These are phyloP conservation scores for Corythoichthys haematopterus DNA, from an alignment of 2,113 vertebrate genomes.

Conservation along the genomic window DNA sequence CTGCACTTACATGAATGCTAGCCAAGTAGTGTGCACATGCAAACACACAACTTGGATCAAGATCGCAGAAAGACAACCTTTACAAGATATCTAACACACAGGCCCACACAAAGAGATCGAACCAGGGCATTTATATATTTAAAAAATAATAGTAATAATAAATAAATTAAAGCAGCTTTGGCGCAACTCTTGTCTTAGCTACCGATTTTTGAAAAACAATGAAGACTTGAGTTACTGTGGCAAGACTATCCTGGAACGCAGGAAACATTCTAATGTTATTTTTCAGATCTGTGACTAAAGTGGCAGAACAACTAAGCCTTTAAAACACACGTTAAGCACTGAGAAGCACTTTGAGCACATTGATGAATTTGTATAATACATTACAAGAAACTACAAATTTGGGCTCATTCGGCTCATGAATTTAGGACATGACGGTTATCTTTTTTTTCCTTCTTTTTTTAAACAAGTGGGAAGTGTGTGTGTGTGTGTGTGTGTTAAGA, in stretches of 20 bases:
- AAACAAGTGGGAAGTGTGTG: slow-evolving; percentile 17
- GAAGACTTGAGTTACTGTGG: slow-evolving; percentile 24
- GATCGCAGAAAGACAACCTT: slow-evolving; percentile 19
- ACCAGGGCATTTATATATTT: slow-evolving; percentile 9
- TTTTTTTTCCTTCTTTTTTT: slow-evolving; percentile 36
- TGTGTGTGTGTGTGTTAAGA: slow-evolving; percentile 4
- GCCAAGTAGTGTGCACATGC: slow-evolving; percentile 39
- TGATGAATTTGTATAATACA: slow-evolving; percentile 17
- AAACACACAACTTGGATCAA: slow-evolving; percentile 27
- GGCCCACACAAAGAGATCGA: slow-evolving; percentile 4
- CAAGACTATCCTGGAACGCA: slow-evolving; percentile 23
- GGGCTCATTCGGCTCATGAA: not conserved
- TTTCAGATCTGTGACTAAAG: slow-evolving; percentile 45
- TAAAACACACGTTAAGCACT: slow-evolving; percentile 39
- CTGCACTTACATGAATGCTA: slow-evolving; percentile 60
- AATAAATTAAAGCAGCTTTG: slow-evolving; percentile 7
- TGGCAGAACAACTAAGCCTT: slow-evolving; percentile 53
- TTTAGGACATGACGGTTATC: slow-evolving; percentile 28
- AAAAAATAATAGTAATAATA: no score
- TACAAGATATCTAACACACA: slow-evolving; percentile 8
- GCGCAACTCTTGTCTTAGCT: slow-evolving; percentile 29
- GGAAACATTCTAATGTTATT: slow-evolving; percentile 36
- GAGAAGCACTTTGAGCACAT: slow-evolving; percentile 31
- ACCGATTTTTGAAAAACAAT: slow-evolving; percentile 23
- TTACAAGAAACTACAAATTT: not conserved